Evolutionary conservation across 1,140 invertebrate genomes (phyloP).

Genomic region (Lycorma delicatula): DNA sequence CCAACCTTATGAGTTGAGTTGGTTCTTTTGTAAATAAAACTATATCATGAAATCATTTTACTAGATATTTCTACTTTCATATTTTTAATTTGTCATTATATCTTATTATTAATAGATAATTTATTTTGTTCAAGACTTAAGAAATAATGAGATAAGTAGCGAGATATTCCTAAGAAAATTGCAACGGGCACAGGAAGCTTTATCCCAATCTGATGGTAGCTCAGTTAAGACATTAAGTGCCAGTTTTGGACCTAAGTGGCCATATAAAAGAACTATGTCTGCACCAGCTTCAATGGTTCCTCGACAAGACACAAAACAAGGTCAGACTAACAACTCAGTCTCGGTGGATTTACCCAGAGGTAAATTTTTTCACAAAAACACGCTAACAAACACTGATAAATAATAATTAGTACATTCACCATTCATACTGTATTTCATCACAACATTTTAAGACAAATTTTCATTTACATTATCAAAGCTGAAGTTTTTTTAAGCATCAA

Average conservation of each 20-base stretch:
- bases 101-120: background rate
- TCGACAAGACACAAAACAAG: conserved; percentile 64
- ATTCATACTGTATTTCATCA: background rate
- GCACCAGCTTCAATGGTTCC: conserved; percentile 75
- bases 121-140: conserved; percentile 59
- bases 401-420: too few relatives aligned
- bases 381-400: too few relatives aligned
- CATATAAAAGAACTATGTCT: conserved; percentile 90
- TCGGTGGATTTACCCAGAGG: too few relatives aligned
- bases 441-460: too few relatives aligned
- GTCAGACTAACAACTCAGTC: conserved; percentile 37
- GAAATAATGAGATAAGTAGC: conserved; percentile 80
- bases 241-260: conserved; percentile 87
- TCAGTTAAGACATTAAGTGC: conserved; percentile 75
- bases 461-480: background rate
- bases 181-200: conserved; percentile 79
- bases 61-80: background rate
- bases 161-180: conserved; percentile 84
- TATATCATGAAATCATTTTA: too few relatives aligned
- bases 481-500: too few relatives aligned
- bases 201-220: conserved; percentile 49
- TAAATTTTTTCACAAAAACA: too few relatives aligned
- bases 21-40: too few relatives aligned
- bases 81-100: background rate
- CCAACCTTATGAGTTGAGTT: too few relatives aligned